Evolutionary conservation across 2,888 invertebrate species (phyloP).

Genomic region (Arenicola marina): DNA sequence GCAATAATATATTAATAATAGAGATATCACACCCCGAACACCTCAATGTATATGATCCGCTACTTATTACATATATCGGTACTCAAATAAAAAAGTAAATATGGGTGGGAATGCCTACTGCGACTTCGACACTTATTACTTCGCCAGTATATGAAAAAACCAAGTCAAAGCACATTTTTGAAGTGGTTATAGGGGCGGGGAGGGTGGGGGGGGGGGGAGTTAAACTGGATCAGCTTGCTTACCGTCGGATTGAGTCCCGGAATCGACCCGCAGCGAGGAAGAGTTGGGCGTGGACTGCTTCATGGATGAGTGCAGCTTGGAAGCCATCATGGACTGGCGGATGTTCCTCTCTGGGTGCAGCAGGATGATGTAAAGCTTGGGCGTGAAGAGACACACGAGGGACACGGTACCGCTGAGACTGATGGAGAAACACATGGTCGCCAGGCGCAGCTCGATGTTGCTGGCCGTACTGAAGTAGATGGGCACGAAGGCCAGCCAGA

Average conservation of each 20-base stretch:
- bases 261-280: constrained; percentile 55
- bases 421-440: constrained; percentile 94
- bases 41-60: too few species aligned
- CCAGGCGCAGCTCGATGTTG: constrained; percentile 80
- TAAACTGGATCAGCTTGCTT: too few species aligned
- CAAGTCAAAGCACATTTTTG: too few species aligned
- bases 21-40: too few species aligned
- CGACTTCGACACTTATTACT: too few species aligned
- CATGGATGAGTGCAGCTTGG: constrained; percentile 8
- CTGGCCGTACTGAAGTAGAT: constrained; percentile 69
- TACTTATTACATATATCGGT: too few species aligned
- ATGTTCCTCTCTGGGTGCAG: constrained; percentile 88
- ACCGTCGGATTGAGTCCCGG: constrained; percentile 60
- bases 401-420: constrained; percentile 93
- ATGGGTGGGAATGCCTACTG: too few species aligned
- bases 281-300: constrained; percentile 29
- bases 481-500: constrained; percentile 63
- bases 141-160: too few species aligned
- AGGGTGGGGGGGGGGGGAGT: too few species aligned
- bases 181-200: too few species aligned
- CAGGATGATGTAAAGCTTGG: constrained; percentile 89
- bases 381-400: constrained; percentile 88
- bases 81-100: too few species aligned
- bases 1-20: too few species aligned
- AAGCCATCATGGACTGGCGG: constrained; percentile 68